phyloP scores from a whole-genome alignment of 1,140 invertebrate species.

The Telenomus remus region DNA sequence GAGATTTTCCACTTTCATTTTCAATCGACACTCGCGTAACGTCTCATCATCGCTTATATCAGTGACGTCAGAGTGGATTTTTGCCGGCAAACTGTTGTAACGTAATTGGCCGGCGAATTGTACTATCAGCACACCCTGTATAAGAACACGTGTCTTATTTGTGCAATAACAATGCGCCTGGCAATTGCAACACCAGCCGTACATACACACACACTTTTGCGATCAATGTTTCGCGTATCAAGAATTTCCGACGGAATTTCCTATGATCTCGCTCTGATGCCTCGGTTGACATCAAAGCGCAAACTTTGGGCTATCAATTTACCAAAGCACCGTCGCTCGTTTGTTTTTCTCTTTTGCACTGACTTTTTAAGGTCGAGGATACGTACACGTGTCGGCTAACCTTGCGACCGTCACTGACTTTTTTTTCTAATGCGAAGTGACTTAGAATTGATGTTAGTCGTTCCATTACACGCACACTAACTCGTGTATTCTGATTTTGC shows the following conservation, averaged over 20 bases:
- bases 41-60: slow-evolving; percentile 48
- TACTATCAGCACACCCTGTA: slow-evolving; percentile 30
- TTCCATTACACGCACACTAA: slow-evolving; percentile 12
- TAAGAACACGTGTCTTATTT: slow-evolving; percentile 29
- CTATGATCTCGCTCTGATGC: not conserved
- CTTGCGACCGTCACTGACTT: slow-evolving; percentile 47
- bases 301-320: slow-evolving; percentile 28
- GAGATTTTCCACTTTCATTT: slow-evolving; percentile 58
- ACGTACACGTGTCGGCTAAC: slow-evolving; percentile 50
- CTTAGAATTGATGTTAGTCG: slow-evolving; percentile 34
- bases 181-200: not conserved
- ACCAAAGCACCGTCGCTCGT: slow-evolving; percentile 15
- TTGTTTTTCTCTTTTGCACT: slow-evolving; percentile 25
- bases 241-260: not conserved
- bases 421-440: slow-evolving; percentile 43
- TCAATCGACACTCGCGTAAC: slow-evolving; percentile 52
- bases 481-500: slow-evolving; percentile 5
- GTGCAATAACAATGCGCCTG: slow-evolving; percentile 19
- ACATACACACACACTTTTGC: slow-evolving; percentile 13
- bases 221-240: not conserved
- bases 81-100: slow-evolving; percentile 15
- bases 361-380: slow-evolving; percentile 59
- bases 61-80: slow-evolving; percentile 47
- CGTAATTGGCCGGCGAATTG: slow-evolving; percentile 31
- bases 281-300: not conserved